Evolutionary conservation across 2,888 invertebrate species (phyloP).

Genomic region (Mechanitis messenoides): DNA sequence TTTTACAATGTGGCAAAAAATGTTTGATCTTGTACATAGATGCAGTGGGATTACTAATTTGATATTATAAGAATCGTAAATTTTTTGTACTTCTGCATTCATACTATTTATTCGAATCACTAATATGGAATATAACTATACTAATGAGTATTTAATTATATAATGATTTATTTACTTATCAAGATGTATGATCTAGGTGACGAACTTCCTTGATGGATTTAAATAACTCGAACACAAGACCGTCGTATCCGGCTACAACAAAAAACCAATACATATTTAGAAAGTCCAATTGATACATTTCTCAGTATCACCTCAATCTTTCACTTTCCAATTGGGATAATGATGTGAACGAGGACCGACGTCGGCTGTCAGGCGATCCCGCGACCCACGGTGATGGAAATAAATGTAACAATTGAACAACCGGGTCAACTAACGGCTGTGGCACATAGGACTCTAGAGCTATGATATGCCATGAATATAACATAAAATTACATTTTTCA

Average conservation of each 20-base stretch:
- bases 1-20: too few relatives aligned
- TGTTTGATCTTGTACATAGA: too few relatives aligned
- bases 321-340: conserved; percentile 20
- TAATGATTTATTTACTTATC: neutral
- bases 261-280: conserved; percentile 15
- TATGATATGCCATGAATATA: neutral
- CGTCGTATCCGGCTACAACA: conserved; percentile 15
- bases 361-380: neutral
- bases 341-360: conserved; percentile 3
- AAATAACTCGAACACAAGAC: neutral
- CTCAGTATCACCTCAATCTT: conserved; percentile 19
- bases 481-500: too few relatives aligned
- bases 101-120: too few relatives aligned
- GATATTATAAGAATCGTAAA: too few relatives aligned
- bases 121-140: too few relatives aligned
- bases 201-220: conserved; percentile 2
- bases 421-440: conserved; percentile 4
- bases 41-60: too few relatives aligned
- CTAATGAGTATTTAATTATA: too few relatives aligned
- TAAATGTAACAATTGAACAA: conserved; percentile 7
- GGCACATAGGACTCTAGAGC: neutral
- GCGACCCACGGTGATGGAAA: conserved; percentile 3
- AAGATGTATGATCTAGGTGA: neutral
- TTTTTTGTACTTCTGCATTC: too few relatives aligned
- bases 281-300: conserved; percentile 22